Evolutionary conservation across 2,113 vertebrate species (phyloP).

Genomic region (Paramisgurnus dabryanus): DNA sequence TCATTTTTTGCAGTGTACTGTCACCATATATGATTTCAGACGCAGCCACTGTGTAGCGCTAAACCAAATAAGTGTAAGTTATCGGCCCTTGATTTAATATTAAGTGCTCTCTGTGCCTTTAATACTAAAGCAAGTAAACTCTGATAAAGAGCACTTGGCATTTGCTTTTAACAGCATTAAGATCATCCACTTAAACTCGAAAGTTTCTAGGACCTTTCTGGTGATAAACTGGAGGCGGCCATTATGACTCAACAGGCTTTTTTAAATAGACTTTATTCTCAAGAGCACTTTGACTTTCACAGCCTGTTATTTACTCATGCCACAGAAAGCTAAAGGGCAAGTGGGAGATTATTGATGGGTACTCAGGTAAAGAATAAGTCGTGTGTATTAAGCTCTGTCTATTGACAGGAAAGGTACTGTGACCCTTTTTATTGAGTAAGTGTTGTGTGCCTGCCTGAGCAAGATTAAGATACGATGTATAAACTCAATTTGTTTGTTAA

Average conservation of each 20-base stretch:
- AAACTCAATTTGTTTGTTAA: not conserved
- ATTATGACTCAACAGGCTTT: conserved; percentile 20
- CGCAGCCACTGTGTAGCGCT: no score
- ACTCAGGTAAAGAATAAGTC: conserved; percentile 29
- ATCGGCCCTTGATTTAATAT: not conserved
- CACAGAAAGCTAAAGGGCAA: conserved; percentile 19
- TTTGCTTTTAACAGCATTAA: not conserved
- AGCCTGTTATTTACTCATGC: conserved; percentile 30
- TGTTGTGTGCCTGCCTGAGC: not conserved
- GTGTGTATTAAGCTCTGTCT: conserved; percentile 21
- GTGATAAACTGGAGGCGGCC: conserved; percentile 23
- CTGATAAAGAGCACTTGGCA: conserved; percentile 12
- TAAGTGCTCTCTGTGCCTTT: not conserved
- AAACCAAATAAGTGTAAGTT: not conserved
- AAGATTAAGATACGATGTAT: not conserved
- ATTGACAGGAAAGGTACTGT: conserved; percentile 18
- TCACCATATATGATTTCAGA: no score
- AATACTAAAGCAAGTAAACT: not conserved
- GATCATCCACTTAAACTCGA: conserved; percentile 32
- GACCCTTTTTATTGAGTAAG: conserved; percentile 23
- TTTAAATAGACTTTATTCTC: conserved; percentile 39
- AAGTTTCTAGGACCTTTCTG: conserved; percentile 29
- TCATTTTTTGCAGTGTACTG: no score
- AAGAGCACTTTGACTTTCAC: conserved; percentile 34
- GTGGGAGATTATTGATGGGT: conserved; percentile 27